phyloP scores from a whole-genome alignment of 2,888 invertebrate genomes.

The Alviniconcha strummeri region DNA sequence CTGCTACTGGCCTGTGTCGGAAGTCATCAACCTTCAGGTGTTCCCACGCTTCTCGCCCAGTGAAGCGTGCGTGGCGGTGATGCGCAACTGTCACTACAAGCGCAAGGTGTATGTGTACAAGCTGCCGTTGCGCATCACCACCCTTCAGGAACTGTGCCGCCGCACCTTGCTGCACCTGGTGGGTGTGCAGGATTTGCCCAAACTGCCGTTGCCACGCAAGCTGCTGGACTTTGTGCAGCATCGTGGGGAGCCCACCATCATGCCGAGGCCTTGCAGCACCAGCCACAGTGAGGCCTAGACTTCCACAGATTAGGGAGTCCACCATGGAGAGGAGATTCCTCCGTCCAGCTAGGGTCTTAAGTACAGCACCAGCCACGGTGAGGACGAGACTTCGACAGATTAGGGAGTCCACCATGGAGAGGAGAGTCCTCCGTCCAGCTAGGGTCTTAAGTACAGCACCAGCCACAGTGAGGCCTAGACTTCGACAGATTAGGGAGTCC shows the following conservation, averaged over 20 bases:
- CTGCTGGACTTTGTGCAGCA: constrained; percentile 46
- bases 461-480: constrained; percentile 6
- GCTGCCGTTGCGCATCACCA: constrained; percentile 47
- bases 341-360: no score
- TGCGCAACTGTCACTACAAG: constrained; percentile 56
- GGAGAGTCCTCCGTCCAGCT: no score
- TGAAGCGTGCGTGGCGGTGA: constrained; percentile 56
- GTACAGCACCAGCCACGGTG: background rate
- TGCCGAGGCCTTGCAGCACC: background rate
- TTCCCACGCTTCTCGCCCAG: constrained; percentile 62
- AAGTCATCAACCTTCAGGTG: constrained; percentile 60
- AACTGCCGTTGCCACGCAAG: constrained; percentile 54
- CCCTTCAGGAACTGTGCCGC: constrained; percentile 55
- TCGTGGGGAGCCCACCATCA: constrained; percentile 29
- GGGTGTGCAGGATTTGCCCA: constrained; percentile 46
- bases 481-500: background rate
- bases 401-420: no score
- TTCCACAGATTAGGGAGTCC: background rate
- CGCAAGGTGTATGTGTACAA: constrained; percentile 59
- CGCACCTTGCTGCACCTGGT: constrained; percentile 54
- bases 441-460: no score
- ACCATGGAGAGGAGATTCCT: no score
- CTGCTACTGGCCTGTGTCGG: constrained; percentile 62
- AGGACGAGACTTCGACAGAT: background rate
- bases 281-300: constrained; percentile 6